phyloP scores from a whole-genome alignment of 2,797 vertebrate genomes.

The Poecile montanus region DNA sequence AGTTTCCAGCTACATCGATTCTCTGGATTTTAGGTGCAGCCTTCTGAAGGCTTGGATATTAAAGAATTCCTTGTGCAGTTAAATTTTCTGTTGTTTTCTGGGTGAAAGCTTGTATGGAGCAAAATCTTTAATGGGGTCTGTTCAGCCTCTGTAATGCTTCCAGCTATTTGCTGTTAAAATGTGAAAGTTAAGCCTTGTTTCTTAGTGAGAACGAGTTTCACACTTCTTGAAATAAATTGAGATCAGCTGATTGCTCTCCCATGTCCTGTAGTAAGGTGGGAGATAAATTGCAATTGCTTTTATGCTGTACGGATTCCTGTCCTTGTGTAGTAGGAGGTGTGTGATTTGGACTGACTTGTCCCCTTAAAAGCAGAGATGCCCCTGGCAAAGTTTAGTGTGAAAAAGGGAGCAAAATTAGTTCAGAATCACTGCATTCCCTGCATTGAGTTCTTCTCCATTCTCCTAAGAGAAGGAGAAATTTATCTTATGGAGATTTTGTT shows the following conservation, averaged over 20 bases:
- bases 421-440: neutral
- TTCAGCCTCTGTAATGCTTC: neutral
- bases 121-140: neutral
- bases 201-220: neutral
- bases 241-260: neutral
- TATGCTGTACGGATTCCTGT: accelerated
- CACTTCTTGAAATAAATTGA: neutral
- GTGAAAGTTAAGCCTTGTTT: neutral
- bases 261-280: neutral
- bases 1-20: neutral
- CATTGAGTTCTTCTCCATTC: neutral
- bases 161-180: neutral
- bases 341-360: neutral
- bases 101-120: neutral
- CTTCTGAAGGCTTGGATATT: neutral
- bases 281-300: neutral
- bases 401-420: neutral
- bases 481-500: neutral
- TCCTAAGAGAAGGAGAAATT: neutral
- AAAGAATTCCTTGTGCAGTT: neutral
- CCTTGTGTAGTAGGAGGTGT: neutral
- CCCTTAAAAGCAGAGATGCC: neutral
- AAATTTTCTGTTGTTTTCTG: neutral
- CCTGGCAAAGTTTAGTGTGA: neutral
- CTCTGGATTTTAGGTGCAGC: neutral